phyloP scores from a whole-genome alignment of 1,140 invertebrate species.

The Anadara kagoshimensis region DNA sequence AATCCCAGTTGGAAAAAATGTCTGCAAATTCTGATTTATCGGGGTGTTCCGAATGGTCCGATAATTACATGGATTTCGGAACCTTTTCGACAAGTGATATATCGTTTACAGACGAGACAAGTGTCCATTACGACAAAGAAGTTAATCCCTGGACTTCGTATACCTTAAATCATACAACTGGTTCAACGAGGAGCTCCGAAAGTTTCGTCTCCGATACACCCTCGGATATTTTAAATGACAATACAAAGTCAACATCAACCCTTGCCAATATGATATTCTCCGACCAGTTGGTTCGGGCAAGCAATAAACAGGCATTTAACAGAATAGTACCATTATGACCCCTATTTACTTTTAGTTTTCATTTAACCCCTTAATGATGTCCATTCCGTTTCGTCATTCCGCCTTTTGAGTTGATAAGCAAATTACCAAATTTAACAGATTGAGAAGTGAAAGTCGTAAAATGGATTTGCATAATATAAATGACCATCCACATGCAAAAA shows the following conservation, averaged over 20 bases:
- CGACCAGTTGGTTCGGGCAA: too few species aligned
- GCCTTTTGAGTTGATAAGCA: too few species aligned
- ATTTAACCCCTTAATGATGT: too few species aligned
- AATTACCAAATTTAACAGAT: too few species aligned
- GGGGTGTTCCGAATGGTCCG: neutral
- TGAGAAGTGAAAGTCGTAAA: too few species aligned
- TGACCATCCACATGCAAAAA: too few species aligned
- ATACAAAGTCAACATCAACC: slow-evolving; percentile 19
- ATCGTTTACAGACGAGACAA: neutral
- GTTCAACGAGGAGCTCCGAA: slow-evolving; percentile 18
- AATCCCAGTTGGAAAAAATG: slow-evolving; percentile 26
- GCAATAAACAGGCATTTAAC: too few species aligned
- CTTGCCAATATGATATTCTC: slow-evolving; percentile 7
- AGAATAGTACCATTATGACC: too few species aligned
- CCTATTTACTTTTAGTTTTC: too few species aligned
- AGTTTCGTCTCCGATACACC: slow-evolving; percentile 27
- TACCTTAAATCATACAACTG: slow-evolving; percentile 7
- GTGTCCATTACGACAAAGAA: slow-evolving; percentile 1
- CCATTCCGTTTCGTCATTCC: too few species aligned
- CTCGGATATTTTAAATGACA: slow-evolving; percentile 34
- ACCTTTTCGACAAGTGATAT: neutral
- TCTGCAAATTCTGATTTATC: slow-evolving; percentile 7
- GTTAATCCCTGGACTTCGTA: slow-evolving; percentile 18
- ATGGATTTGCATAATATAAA: too few species aligned
- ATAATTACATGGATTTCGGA: slow-evolving; percentile 21